Evolutionary conservation across 2,797 vertebrate genomes (phyloP), one percentile per base, ranked within the genome.

Genomic region (Glyptemys insculpta): DNA sequence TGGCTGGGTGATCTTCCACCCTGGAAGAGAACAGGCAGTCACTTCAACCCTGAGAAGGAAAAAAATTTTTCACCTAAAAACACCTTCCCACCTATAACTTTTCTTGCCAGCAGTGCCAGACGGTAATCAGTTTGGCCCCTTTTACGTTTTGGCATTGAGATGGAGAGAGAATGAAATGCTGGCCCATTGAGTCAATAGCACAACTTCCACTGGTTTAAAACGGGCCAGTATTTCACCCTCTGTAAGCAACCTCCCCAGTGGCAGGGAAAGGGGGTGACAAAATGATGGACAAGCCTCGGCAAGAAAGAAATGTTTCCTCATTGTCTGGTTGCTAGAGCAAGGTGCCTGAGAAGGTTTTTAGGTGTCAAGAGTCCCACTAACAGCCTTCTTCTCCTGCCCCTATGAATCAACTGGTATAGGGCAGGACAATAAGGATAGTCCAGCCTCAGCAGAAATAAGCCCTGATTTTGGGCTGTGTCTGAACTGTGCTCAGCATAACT

Each of bases 131-230:
- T n/a, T 68, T 87, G 92, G 91, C 90, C 90, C 7, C 37, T 80
- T 93, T 95, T 96, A 94, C 91, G 25, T 79, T 93, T 92, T 91
- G 95, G 92, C 89, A 95, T 88, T 95, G 92, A 96, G 27, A 29
- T 57, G 56, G 96, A 95, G 96, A 94, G 76, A 89, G 11, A 87
- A 85, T 91, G 47, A 82, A 57, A 82, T 68, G 91, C 85, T 90
- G 82, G 31, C 41, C 65, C 4, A 41, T n/a, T 54, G 80, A 90
- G 83, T 87, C 14, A 65, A 84, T 86, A 65, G 47, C 12, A 57
- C 54, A 65, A 81, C 19, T 79, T 89, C 3, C 4, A 16, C 1
- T 56, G 2, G 1, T 56, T 54, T 47, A 56, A 47, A 12, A 25
- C 4, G 41, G 12, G 14, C 9, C 44, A 44, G 68, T 44, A 1